Evolutionary conservation across 2,113 vertebrate genomes (phyloP).

Genomic region (Conger conger): DNA sequence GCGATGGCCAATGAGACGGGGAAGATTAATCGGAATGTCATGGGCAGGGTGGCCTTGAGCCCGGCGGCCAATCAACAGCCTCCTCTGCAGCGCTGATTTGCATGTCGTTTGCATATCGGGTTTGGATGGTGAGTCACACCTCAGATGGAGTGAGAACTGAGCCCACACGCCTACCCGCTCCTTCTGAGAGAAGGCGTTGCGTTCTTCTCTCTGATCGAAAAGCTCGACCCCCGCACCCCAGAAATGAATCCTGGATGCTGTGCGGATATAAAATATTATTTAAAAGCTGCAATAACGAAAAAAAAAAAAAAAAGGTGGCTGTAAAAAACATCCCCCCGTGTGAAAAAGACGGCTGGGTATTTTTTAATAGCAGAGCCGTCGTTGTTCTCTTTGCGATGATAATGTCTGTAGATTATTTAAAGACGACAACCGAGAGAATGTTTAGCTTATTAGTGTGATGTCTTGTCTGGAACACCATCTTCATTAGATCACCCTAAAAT

Average conservation of each 20-base stretch:
- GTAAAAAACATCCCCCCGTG: neutral
- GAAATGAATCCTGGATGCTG: too few relatives aligned
- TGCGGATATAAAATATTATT: too few relatives aligned
- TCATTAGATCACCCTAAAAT: neutral
- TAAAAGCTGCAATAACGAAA: too few relatives aligned
- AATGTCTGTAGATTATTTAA: neutral
- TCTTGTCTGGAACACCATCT: neutral
- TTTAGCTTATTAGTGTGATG: neutral
- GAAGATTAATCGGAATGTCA: conserved; percentile 47
- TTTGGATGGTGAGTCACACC: conserved; percentile 45
- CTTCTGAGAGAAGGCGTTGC: neutral
- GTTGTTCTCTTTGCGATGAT: neutral
- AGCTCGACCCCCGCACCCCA: too few relatives aligned
- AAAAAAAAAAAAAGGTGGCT: conserved; percentile 11
- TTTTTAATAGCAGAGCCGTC: neutral
- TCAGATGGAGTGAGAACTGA: conserved; percentile 51
- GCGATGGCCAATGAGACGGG: conserved; percentile 32
- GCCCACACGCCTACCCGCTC: conserved; percentile 25
- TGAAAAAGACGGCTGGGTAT: neutral
- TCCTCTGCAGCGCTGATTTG: conserved; percentile 52
- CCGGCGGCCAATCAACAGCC: conserved; percentile 39
- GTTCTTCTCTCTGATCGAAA: conserved; percentile 35
- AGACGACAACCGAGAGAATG: neutral
- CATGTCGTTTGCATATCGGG: conserved; percentile 46
- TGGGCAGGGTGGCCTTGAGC: conserved; percentile 33